Evolutionary conservation across 64 coral and sea anemone genomes (phyloP).

Genomic region (Stichodactyla mertensii): DNA sequence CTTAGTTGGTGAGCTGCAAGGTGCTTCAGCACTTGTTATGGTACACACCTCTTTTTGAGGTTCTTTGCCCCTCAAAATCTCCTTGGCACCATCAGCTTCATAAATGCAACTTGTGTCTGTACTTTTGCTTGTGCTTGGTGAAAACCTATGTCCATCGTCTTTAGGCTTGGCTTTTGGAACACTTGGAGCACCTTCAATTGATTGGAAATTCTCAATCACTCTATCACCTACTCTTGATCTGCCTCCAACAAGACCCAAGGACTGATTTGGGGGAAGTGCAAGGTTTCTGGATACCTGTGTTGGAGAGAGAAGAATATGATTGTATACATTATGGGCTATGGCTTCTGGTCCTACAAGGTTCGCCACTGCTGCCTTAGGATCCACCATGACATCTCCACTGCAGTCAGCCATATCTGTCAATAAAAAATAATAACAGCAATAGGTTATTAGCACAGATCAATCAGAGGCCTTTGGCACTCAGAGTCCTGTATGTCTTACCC

Average conservation of each 20-base stretch:
- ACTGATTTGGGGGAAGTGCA: not conserved
- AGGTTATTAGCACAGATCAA: not conserved
- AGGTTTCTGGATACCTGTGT: not conserved
- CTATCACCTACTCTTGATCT: not conserved
- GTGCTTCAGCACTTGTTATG: not conserved
- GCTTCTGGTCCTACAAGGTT: not conserved
- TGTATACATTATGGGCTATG: not conserved
- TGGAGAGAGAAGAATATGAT: slow-evolving; percentile 14
- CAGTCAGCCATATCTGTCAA: not conserved
- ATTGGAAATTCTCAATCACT: slow-evolving; percentile 1
- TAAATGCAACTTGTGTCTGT: not conserved
- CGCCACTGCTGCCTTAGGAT: not conserved
- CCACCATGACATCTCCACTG: not conserved
- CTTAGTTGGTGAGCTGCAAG: not conserved
- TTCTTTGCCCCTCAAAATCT: not conserved
- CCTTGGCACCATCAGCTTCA: not conserved
- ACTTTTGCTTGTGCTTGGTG: not conserved
- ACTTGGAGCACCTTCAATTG: not conserved
- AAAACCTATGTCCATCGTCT: not conserved
- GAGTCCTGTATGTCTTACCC: not conserved
- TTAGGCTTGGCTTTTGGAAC: not conserved
- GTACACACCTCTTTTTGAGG: not conserved
- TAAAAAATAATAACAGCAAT: not conserved
- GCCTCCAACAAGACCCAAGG: not conserved
- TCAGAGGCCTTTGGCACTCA: not conserved